Base-by-base conservation (phyloP, 2,113 vertebrate species). In the Hippocampus barbouri region DNA sequence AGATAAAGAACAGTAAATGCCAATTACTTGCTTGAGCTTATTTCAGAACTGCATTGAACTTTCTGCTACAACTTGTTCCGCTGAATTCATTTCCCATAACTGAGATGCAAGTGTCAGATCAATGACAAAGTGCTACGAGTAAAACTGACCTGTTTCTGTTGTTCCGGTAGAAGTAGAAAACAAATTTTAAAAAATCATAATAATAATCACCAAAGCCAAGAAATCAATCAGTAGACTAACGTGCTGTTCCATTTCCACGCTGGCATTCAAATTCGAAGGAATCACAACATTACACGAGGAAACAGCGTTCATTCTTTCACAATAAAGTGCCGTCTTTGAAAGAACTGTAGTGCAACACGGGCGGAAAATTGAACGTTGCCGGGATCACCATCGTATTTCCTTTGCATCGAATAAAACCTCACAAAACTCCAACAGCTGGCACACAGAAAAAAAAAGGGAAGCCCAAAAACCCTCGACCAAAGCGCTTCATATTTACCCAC, bases 271-370 rank as follows among this genome's bases (percentile, higher is more conserved):
- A 56, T 60, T 5, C 4, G 18, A 62, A 76, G 68, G 21, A 68
- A 57, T 57, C 41, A 66, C 21, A 67, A 18, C 8, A 34, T 59
- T 41, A 12, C 51, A 74, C 66, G 66, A 9, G n/a, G 34, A 38
- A 71, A 40, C 72, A 70, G 45, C 64, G 34, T 49, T 45, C 62
- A 66, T 27, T 15, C 72, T 82, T 76, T 82, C 71, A 82, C 77
- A 77, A 8, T 88, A 88, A 90, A 89, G 81, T 88, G 87, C 86
- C 41, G 23, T 77, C 72, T 73, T 72, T 68, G 77, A 83, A 16
- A 74, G 23, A 75, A 75, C 75, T 45, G n/a, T 23, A 61, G 25
- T 45, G 40, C 59, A 64, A 65, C 40, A 45, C 63, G 4, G 1
- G 12, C 6, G 41, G n/a, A 41, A 23, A 64, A 65, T 45, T 16